Base-by-base conservation (phyloP, 1,140 invertebrate genomes). In the Cotesia typhae region DNA sequence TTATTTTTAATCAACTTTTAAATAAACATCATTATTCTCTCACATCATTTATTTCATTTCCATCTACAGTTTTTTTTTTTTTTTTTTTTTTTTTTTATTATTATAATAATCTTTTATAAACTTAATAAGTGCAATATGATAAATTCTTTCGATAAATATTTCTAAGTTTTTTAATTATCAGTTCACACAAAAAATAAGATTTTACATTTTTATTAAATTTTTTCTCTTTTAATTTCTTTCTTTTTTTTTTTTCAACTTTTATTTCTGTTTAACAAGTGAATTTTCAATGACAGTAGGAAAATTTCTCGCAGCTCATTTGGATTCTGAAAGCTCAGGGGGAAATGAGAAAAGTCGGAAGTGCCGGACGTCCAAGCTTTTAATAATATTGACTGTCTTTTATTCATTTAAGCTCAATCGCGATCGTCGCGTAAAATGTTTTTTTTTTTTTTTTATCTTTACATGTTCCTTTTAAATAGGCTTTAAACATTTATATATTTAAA, bases 291-390 rank as follows among this genome's bases (percentile, higher is more conserved):
- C 59, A 71, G 60, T 61, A 70, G 37, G 38, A 67, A 72, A 61
- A 67, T 67, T 63, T 47, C 41, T 67, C 52, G 53, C 52, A 36
- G 9, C 53, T 64, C 67, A 57, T 73, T 73, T 51, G 72, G 53
- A 67, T 74, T 35, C 61, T 83, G 81, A 80, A 80, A 83, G 81
- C 81, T 81, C 47, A 80, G 79, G 82, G 70, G 84, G 84, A 85
- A 86, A 86, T 85, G 84, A 84, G 83, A 85, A 86, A 85, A 84
- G 84, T 86, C 84, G 83, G 83, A 84, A 84, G 78, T 77, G 79
- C 77, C 75, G 79, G 80, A 82, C 79, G 81, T 78, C 79, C 79
- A 80, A 78, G 82, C 82, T 85, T 85, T 84, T 84, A 85, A 86
- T 85, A 83, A 82, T 83, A 79, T 82, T 79, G 84, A 83, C 79